Conservation (phyloP, 1,140 invertebrate genomes). For the Atta cephalotes region DNA sequence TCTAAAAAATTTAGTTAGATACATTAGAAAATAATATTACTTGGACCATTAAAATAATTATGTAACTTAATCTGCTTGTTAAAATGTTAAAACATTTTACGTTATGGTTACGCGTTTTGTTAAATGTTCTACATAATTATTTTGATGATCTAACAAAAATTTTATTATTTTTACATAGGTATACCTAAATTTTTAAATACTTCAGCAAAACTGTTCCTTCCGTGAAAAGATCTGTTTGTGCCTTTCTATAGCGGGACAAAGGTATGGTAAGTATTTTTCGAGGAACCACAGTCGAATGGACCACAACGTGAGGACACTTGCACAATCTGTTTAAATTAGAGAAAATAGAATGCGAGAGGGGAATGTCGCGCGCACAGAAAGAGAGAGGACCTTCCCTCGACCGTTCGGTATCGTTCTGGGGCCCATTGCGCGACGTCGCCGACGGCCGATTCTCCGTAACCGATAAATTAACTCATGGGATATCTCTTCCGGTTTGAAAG, state of each 20-base stretch:
- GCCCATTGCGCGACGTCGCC: conserved; percentile 39
- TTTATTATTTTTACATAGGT: too few relatives aligned
- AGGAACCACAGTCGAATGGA: conserved; percentile 10
- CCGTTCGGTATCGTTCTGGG: conserved; percentile 3
- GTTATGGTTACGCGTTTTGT: too few relatives aligned
- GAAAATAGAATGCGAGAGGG: conserved; percentile 21
- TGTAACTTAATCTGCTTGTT: too few relatives aligned
- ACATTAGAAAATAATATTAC: too few relatives aligned
- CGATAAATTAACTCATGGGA: conserved; percentile 76
- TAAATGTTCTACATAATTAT: too few relatives aligned
- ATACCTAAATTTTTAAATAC: too few relatives aligned
- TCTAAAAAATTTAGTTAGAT: too few relatives aligned
- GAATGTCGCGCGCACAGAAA: neutral
- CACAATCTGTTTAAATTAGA: conserved; percentile 60
- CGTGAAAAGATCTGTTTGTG: neutral
- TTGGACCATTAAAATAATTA: too few relatives aligned
- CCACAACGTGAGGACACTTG: conserved; percentile 4
- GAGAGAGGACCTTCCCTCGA: conserved; percentile 30
- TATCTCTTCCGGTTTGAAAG: conserved; percentile 79
- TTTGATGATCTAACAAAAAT: too few relatives aligned
- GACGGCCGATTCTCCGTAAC: conserved; percentile 73
- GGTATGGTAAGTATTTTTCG: neutral
- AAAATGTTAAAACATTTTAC: too few relatives aligned
- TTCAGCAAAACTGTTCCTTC: too few relatives aligned
- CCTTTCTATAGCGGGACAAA: neutral